Conservation (phyloP, 2,888 invertebrate species). For the Cataglyphis albicans region DNA sequence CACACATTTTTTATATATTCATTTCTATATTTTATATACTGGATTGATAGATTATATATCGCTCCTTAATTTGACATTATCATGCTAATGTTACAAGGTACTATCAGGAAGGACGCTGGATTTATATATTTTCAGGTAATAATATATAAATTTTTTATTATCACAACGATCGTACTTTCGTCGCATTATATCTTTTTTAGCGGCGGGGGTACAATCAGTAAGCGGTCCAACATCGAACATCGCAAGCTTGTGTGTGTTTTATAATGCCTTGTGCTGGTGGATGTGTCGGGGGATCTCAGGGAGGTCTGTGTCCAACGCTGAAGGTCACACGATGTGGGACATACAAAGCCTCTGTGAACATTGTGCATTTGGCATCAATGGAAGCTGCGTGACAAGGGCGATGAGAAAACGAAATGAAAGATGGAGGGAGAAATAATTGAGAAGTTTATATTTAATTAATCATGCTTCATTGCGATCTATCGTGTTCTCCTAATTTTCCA, state of each 20-base stretch:
- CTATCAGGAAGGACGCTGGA: conserved; percentile 21
- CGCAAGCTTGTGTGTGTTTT: conserved; percentile 82
- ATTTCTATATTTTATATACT: conserved; percentile 6
- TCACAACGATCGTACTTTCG: conserved; percentile 51
- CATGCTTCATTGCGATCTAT: conserved; percentile 50
- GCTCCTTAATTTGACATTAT: conserved; percentile 32
- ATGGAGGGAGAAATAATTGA: neutral
- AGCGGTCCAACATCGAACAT: conserved; percentile 84
- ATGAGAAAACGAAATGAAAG: conserved; percentile 42
- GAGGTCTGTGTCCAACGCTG: conserved; percentile 81
- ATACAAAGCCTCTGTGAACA: conserved; percentile 85
- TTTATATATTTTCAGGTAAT: conserved; percentile 41
- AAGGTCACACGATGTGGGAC: conserved; percentile 81
- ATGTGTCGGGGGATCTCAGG: conserved; percentile 81
- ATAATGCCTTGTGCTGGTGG: conserved; percentile 81
- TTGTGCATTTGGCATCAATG: conserved; percentile 83
- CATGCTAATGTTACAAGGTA: conserved; percentile 45
- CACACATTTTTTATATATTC: conserved; percentile 20
- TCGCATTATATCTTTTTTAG: conserved; percentile 52
- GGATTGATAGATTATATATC: neutral
- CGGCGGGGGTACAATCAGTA: conserved; percentile 76
- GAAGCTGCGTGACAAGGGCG: conserved; percentile 77
- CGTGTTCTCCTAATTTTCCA: conserved; percentile 15
- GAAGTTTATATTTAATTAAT: neutral
- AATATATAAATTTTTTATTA: conserved; percentile 25